These are phyloP conservation scores for Hypotaenidia okinawae DNA, from an alignment of 2,797 vertebrate species.

Conservation along the genomic window DNA sequence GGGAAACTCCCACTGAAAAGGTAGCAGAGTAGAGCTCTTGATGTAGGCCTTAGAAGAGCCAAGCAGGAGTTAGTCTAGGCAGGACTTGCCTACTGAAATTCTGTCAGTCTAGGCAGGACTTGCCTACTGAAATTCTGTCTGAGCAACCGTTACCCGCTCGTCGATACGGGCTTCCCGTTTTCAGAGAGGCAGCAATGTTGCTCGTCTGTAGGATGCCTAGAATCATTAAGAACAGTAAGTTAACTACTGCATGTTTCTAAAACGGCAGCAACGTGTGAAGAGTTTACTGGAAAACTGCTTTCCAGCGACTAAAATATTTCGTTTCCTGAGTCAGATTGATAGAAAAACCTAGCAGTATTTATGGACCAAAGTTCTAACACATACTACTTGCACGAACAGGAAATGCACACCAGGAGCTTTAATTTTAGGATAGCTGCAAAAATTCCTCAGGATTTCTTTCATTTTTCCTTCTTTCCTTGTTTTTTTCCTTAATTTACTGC, in stretches of 20 bases:
- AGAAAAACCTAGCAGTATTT: conserved; percentile 31
- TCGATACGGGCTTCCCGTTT: neutral
- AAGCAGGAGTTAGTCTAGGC: neutral
- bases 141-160: neutral
- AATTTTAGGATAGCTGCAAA: neutral
- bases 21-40: neutral
- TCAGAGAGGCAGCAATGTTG: neutral
- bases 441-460: neutral
- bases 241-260: conserved; percentile 27
- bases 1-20: neutral
- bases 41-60: neutral
- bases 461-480: neutral
- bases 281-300: conserved; percentile 16
- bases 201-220: conserved; percentile 17
- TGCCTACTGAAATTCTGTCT: neutral
- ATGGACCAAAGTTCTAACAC: neutral
- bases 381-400: neutral
- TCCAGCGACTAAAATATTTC: conserved; percentile 13
- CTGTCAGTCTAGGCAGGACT: neutral
- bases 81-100: no score
- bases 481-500: no score
- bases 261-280: conserved; percentile 7
- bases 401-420: neutral
- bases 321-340: conserved; percentile 21
- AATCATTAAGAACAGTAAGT: conserved; percentile 45